A percentile compares a stretch with the other conserved stretches of the same genome.
Evolutionary conservation across 2,113 vertebrate genomes (phyloP).

Genomic region (Acanthisitta chloris): DNA sequence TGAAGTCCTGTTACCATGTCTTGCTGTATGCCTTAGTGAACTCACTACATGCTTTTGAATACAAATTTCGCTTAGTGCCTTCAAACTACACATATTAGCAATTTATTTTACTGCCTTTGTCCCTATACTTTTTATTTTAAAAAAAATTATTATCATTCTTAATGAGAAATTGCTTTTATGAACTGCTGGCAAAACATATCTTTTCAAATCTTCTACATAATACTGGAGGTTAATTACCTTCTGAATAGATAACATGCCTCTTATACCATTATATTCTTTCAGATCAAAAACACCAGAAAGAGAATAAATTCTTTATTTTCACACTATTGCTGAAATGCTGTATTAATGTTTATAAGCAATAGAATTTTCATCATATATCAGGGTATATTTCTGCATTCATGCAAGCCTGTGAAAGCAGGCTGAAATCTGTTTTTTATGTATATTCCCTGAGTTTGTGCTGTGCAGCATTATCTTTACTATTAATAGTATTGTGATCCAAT

Average conservation of each 20-base stretch:
- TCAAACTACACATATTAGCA: not conserved
- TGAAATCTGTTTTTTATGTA: not conserved
- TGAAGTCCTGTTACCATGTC: not conserved
- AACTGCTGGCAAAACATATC: not conserved
- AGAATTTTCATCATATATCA: accelerated
- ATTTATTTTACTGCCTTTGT: not conserved
- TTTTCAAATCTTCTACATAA: not conserved
- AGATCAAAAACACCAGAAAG: not conserved
- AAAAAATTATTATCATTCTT: not conserved
- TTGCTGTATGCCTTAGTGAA: not conserved
- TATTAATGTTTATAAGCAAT: not conserved
- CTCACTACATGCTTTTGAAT: not conserved
- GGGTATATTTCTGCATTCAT: not conserved
- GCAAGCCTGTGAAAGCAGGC: not conserved
- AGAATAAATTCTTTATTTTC: not conserved
- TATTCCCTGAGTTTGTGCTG: not conserved
- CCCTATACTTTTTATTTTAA: too few species aligned
- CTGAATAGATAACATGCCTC: not conserved
- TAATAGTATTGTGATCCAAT: not conserved
- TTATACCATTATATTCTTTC: not conserved
- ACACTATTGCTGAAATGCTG: not conserved
- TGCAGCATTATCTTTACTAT: not conserved
- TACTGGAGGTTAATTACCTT: not conserved
- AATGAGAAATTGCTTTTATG: not conserved
- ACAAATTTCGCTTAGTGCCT: not conserved